Conservation (phyloP, 2,113 vertebrate species). For the Istiophorus platypterus region DNA sequence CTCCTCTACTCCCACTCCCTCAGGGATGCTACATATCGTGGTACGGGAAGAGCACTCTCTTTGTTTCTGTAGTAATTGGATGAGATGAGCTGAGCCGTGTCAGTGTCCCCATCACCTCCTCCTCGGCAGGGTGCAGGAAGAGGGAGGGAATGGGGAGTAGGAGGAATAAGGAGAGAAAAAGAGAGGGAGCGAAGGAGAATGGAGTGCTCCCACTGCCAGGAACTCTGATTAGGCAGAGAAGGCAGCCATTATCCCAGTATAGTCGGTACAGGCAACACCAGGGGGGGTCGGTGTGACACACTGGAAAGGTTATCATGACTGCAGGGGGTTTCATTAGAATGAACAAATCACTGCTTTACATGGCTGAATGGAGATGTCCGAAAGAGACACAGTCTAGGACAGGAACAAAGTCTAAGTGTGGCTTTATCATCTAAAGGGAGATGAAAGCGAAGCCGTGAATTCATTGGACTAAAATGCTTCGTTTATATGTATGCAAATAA, state of each 20-base stretch:
- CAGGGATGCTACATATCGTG: slow-evolving; percentile 59
- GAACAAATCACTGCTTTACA: slow-evolving; percentile 81
- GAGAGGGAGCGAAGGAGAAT: slow-evolving; percentile 52
- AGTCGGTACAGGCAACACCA: slow-evolving; percentile 67
- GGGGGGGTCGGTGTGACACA: slow-evolving; percentile 68
- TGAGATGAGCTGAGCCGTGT: slow-evolving; percentile 77
- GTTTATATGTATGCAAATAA: slow-evolving; percentile 73
- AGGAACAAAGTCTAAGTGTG: slow-evolving; percentile 65
- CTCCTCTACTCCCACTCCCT: slow-evolving; percentile 47
- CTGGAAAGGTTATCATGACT: slow-evolving; percentile 81
- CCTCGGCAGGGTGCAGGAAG: slow-evolving; percentile 69
- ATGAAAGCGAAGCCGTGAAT: slow-evolving; percentile 66
- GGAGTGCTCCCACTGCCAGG: slow-evolving; percentile 62
- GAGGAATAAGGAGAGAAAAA: slow-evolving; percentile 27
- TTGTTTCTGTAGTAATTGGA: slow-evolving; percentile 82
- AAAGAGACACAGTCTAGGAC: slow-evolving; percentile 57
- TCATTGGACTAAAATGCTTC: slow-evolving; percentile 61
- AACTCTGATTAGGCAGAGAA: slow-evolving; percentile 74
- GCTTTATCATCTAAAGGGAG: slow-evolving; percentile 62
- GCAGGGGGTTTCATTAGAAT: slow-evolving; percentile 76
- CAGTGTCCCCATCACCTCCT: slow-evolving; percentile 79
- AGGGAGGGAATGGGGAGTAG: slow-evolving; percentile 38
- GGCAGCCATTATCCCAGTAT: slow-evolving; percentile 73
- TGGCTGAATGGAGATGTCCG: slow-evolving; percentile 75
- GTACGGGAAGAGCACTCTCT: slow-evolving; percentile 71